Evolutionary conservation across 2,888 invertebrate species (phyloP).

Genomic region (Eupithecia insigniata): DNA sequence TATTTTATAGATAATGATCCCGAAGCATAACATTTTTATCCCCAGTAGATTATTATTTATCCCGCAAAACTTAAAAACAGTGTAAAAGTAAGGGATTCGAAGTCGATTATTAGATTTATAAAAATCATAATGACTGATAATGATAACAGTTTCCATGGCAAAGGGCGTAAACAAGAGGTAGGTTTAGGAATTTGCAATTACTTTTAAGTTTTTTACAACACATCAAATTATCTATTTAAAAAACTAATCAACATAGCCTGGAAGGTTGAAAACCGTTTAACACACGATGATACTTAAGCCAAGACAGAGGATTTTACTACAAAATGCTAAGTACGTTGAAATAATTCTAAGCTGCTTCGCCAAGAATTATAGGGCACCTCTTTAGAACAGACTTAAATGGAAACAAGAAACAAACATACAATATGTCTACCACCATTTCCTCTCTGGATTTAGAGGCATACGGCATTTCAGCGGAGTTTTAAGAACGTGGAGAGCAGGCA

Average conservation of each 20-base stretch:
- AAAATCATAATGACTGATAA: no score
- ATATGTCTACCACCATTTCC: conserved; percentile 59
- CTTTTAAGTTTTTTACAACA: no score
- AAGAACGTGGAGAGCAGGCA: conserved; percentile 46
- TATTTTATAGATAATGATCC: no score
- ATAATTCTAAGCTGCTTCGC: conserved; percentile 49
- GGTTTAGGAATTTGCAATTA: no score
- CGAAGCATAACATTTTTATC: no score
- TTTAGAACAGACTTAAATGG: conserved; percentile 57
- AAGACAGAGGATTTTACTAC: conserved; percentile 39
- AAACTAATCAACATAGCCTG: background rate
- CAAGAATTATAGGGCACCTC: conserved; percentile 55
- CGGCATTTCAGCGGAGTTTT: conserved; percentile 49
- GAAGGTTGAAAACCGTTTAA: background rate
- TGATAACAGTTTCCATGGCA: no score
- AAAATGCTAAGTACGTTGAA: conserved; percentile 45
- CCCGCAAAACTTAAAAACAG: no score
- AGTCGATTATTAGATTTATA: no score
- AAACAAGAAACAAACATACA: conserved; percentile 56
- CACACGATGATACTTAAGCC: background rate
- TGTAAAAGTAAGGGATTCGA: no score
- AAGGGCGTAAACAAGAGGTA: no score
- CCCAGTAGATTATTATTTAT: no score
- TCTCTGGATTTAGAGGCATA: conserved; percentile 55
- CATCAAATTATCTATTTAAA: no score